Base-by-base conservation (phyloP, 2,113 vertebrate genomes). In the Ammodytes dubius region DNA sequence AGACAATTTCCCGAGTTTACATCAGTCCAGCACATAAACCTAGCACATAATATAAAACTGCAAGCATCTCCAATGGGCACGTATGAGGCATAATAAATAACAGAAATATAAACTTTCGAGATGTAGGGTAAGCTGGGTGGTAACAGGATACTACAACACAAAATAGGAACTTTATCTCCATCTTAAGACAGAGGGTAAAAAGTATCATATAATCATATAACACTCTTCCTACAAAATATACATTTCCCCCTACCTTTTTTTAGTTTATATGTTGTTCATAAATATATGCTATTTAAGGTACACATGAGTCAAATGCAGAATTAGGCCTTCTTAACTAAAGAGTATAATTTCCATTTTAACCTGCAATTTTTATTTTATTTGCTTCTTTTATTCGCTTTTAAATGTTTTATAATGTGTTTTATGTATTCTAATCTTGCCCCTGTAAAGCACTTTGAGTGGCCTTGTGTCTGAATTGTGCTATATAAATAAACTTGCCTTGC, bases 1-100 rank as follows among this genome's bases (percentile, higher is more conserved):
- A 77, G 54, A 12, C 46, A 17, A 59, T 12, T 52, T 39, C 52
- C 17, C 13, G 27, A 59, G 58, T 79, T 84, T 66, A 59, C 57
- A 47, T 43, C 70, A 81, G 63, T 73, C 53, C 61, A 61, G 42
- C 59, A 52, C 72, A 71, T 65, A 67, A 77, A 72, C 67, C 58
- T 77, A 17, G 37, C 37, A 84, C 6, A 1, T 70, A 65, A 72
- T 72, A 15, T 19, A 74, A 6, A 19, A 35, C 37, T 80, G 37
- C 15, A 56, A 58, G 6, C 7, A 27, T 45, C 52, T 47, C 8
- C 8, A 39, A 3, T 12, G 9, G 15, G 42, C 43, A 72, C 49
- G 39, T 74, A 68, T 68, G 52, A 77, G 45, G 27, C 19, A 52
- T 47, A 70, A 73, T 53, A 56, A 77, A 47, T 73, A 63, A 58